Evolutionary conservation across 2,888 invertebrate genomes (phyloP).

Genomic region (Miltochrista miniata): DNA sequence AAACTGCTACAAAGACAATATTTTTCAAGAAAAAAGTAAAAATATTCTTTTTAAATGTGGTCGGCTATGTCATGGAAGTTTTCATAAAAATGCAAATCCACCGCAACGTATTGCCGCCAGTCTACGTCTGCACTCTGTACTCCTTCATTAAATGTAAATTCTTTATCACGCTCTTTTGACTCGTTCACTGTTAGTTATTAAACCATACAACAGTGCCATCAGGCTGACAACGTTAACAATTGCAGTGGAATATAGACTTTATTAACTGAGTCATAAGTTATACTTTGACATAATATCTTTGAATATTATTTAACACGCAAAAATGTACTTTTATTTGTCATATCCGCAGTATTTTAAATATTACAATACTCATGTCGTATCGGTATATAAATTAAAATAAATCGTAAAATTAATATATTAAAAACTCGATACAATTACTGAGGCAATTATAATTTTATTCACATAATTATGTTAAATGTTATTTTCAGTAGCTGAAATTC

Average conservation of each 20-base stretch:
- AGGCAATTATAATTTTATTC: too few relatives aligned
- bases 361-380: conserved; percentile 22
- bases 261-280: background rate
- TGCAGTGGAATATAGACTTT: conserved; percentile 25
- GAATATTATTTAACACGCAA: conserved; percentile 34
- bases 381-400: conserved; percentile 4
- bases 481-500: too few relatives aligned
- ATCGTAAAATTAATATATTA: too few relatives aligned
- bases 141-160: conserved; percentile 63
- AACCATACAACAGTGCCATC: conserved; percentile 39
- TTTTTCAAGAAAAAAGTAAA: conserved; percentile 37
- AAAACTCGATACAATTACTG: too few relatives aligned
- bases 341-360: conserved; percentile 34
- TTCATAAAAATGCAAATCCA: conserved; percentile 66
- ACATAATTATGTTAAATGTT: too few relatives aligned
- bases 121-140: conserved; percentile 36
- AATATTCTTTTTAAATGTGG: conserved; percentile 44
- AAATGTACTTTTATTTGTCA: conserved; percentile 39
- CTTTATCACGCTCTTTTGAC: conserved; percentile 46
- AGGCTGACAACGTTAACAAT: conserved; percentile 16
- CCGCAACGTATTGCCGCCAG: conserved; percentile 50
- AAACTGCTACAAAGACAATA: conserved; percentile 44
- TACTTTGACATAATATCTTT: conserved; percentile 7
- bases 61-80: conserved; percentile 46
- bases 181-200: conserved; percentile 42